Evolutionary conservation across 1,140 invertebrate species (phyloP).

Genomic region (Drosophila pseudoobscura): DNA sequence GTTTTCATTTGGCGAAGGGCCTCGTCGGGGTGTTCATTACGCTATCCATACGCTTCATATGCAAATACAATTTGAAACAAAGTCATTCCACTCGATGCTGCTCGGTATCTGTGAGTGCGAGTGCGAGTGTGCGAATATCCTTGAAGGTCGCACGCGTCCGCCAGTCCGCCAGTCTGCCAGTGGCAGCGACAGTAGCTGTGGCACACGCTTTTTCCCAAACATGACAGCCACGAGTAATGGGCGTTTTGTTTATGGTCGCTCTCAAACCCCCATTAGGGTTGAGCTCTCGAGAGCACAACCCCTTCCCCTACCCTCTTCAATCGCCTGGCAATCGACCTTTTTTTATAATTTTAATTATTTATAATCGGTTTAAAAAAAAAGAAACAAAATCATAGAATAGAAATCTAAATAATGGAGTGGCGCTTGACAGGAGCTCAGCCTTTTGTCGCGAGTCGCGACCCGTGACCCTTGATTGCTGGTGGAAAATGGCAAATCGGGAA

Average conservation of each 20-base stretch:
- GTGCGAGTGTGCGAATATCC: slow-evolving; percentile 53
- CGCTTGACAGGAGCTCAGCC: slow-evolving; percentile 44
- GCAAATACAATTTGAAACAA: slow-evolving; percentile 64
- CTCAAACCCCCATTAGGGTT: slow-evolving; percentile 59
- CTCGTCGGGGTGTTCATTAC: slow-evolving; percentile 11
- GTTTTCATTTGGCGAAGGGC: slow-evolving; percentile 59
- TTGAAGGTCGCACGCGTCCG: slow-evolving; percentile 68
- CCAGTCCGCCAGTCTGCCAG: slow-evolving; percentile 3
- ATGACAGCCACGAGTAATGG: slow-evolving; percentile 62
- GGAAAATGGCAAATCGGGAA: background rate
- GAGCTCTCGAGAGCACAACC: slow-evolving; percentile 18
- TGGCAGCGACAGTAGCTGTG: background rate
- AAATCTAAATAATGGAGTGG: slow-evolving; percentile 44
- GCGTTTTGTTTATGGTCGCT: slow-evolving; percentile 69
- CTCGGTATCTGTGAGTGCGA: background rate
- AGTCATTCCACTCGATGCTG: slow-evolving; percentile 51
- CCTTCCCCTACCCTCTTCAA: slow-evolving; percentile 15
- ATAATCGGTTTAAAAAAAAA: slow-evolving; percentile 56
- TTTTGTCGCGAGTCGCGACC: slow-evolving; percentile 14
- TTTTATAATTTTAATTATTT: slow-evolving; percentile 66
- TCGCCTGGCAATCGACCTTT: slow-evolving; percentile 8
- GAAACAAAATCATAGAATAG: background rate
- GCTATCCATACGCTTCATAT: slow-evolving; percentile 40
- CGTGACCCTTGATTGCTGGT: slow-evolving; percentile 20
- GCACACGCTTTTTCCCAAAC: slow-evolving; percentile 34